Evolutionary conservation across 1,140 invertebrate species (phyloP), one percentile per base, ranked within the genome.

Genomic region (Periplaneta americana): DNA sequence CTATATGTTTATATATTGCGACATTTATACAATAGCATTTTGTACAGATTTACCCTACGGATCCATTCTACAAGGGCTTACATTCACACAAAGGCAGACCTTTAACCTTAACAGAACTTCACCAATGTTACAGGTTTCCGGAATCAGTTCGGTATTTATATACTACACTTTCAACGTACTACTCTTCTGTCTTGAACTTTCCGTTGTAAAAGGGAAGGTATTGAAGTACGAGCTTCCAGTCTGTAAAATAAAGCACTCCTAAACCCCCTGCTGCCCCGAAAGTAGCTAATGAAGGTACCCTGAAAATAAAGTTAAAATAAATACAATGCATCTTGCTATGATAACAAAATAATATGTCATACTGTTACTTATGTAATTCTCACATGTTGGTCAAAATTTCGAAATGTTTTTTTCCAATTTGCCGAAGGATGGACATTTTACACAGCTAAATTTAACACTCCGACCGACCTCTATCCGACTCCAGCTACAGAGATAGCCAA

Each of bases 181-280:
- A 78, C 9, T 78, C 77, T 78, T 78, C 77, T 31, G 77, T 78
- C 39, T 78, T 78, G 86, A 93, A 96, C 88, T 96, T 96, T 80
- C 91, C 90, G 84, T 90, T 90, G 86, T 96, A 96, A 86, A 91
- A 94, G 32, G 95, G 95, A 74, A 96, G 86, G 85, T 94, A 92
- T 84, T 93, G 89, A 57, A 93, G 87, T 82, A 96, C 87, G 18
- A 91, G 84, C 87, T 93, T 94, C 95, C 95, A 96, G 84, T 96
- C 95, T 0, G 94, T 95, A 78, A 94, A 90, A 86, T 95, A 96
- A 15, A 93, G 86, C 6, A 93, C 39, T 0, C 86, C 88, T 17
- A 91, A 82, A 80, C 89, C 88, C 74, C 89, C 91, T 9, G 90
- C 87, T 57, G 89, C 89, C 80, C 94, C 94, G 86, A 93, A 96